phyloP scores from a whole-genome alignment of 2,888 invertebrate species.

The Tipula confusa region DNA sequence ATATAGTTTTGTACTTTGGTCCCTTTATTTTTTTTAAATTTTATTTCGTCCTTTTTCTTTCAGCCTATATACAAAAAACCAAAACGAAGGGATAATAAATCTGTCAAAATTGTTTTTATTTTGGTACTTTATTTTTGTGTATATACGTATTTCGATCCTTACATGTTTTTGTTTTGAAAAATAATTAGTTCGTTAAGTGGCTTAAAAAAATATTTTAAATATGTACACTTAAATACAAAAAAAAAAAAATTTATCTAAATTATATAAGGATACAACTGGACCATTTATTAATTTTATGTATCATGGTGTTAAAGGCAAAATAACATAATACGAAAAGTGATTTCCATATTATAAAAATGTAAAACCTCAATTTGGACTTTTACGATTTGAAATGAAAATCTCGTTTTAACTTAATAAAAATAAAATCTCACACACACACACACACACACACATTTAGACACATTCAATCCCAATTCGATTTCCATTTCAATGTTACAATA shows the following conservation, averaged over 20 bases:
- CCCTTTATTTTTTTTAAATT: not conserved
- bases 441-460: not conserved
- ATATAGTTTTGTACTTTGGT: not conserved
- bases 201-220: not conserved
- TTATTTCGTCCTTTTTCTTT: not conserved
- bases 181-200: conserved; percentile 20
- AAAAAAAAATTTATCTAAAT: no score
- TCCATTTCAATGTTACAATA: not conserved
- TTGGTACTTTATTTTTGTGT: not conserved
- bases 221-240: not conserved
- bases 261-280: not conserved
- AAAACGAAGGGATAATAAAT: conserved; percentile 3
- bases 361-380: not conserved
- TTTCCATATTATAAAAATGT: not conserved
- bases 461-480: not conserved
- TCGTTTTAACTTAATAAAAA: not conserved
- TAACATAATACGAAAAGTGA: not conserved
- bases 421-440: not conserved
- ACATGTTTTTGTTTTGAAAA: not conserved
- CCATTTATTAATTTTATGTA: not conserved
- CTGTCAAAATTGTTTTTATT: not conserved
- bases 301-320: not conserved
- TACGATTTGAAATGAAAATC: not conserved
- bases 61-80: not conserved
- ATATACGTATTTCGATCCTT: not conserved